These are phyloP conservation scores for Pollicipes pollicipes DNA, from an alignment of 1,140 invertebrate genomes.

Conservation along the genomic window DNA sequence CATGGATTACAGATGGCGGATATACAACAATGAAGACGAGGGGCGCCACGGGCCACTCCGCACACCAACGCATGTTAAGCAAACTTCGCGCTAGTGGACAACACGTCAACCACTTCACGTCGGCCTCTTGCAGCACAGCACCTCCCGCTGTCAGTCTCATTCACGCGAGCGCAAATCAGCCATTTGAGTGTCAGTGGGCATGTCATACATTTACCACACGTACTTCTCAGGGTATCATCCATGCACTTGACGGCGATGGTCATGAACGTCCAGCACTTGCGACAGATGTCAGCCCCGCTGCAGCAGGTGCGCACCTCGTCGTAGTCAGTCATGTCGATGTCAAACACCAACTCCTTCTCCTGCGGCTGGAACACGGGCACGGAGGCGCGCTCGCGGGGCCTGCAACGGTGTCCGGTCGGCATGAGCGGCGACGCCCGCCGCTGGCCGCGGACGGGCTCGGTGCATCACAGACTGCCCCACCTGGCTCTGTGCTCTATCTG, in stretches of 20 bases:
- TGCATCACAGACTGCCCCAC: neutral
- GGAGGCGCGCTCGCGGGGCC: conserved; percentile 41
- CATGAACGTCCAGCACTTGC: conserved; percentile 96
- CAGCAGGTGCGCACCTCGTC: conserved; percentile 62
- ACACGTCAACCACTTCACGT: no score
- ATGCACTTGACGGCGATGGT: conserved; percentile 78
- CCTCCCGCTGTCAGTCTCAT: no score
- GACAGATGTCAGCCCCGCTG: conserved; percentile 37
- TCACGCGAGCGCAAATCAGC: no score
- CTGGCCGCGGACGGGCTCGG: neutral
- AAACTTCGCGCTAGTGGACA: no score
- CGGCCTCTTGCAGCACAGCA: no score
- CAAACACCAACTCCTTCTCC: conserved; percentile 89
- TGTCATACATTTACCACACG: no score
- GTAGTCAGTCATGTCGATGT: conserved; percentile 99
- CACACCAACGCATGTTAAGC: no score
- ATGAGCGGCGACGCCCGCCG: conserved; percentile 3
- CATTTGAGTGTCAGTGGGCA: no score
- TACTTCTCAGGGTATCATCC: conserved; percentile 61
- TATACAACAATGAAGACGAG: no score
- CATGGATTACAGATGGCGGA: no score
- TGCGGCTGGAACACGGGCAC: conserved; percentile 34
- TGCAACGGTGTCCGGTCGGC: conserved; percentile 17
- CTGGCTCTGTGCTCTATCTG: neutral
- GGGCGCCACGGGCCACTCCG: no score